Base-by-base conservation (phyloP, 1,140 invertebrate genomes). In the Charaxes varanes region DNA sequence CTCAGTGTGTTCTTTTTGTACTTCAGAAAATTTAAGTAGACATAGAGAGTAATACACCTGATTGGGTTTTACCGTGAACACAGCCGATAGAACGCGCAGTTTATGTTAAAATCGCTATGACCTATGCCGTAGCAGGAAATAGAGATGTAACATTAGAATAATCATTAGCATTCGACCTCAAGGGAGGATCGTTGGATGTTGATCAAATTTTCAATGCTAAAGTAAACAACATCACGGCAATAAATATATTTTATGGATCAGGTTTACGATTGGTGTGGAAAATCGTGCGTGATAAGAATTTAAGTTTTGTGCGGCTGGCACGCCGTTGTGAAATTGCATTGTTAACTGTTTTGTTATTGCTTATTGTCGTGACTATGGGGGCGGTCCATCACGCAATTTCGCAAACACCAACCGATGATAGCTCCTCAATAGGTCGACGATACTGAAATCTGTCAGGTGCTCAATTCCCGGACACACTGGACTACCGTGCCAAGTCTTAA, bases 141-240 rank as follows among this genome's bases (percentile, higher is more conserved):
- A 14, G 5, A 27, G 23, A 33, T 49, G 38, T 8, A 16, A 24
- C 6, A 26, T 50, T 38, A 38, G 35, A 50, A 38, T 43, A 50
- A 42, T 33, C 28, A 49, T 42, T 35, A 42, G 46, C 16, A 19
- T 38, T 35, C 32, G 46, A 42, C 46, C 46, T 49, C 28, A 37
- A 11, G 26, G 10, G 24, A 26, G 21, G 5, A 12, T 8, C 22
- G 6, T 15, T 7, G 5, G 16, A 21, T 13, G 17, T 19, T 4
- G 4, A 15, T 28, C 27, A n/a, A 28, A 28, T 16, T 14, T 28
- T 15, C 27, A 28, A 28, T 28, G 27, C 13, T 28, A 28, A 14
- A 15, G 27, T 28, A 28, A 28, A 15, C 13, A 27, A n/a, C 8
- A 28, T 28, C 2, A 14, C 12, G 16, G 16, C 31, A 21, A 33